A percentile compares a stretch with the other conserved stretches of the same genome.
Evolutionary conservation across 2,888 invertebrate genomes (phyloP).

Genomic region (Eurytoma californica): DNA sequence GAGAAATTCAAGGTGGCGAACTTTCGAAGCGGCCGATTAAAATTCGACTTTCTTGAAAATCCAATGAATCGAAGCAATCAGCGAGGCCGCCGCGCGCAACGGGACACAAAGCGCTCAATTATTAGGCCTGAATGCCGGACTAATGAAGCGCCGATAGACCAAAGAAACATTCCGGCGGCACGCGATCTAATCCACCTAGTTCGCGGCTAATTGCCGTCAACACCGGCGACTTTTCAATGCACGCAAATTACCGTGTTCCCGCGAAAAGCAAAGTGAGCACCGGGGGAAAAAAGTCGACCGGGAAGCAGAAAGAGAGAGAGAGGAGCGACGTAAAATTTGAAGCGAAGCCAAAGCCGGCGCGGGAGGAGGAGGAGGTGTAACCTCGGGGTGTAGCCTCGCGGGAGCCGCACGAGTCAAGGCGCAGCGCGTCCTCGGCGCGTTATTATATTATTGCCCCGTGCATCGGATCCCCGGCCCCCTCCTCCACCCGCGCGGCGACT

Average conservation of each 20-base stretch:
- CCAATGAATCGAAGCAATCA: no score
- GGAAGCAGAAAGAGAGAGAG: neutral
- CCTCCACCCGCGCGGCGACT: neutral
- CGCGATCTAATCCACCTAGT: no score
- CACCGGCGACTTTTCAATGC: neutral
- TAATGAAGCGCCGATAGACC: slow-evolving; percentile 9
- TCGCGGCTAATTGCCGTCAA: neutral
- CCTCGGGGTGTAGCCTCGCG: slow-evolving; percentile 26
- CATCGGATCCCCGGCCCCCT: neutral
- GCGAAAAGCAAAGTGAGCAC: neutral
- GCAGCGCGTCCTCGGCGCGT: slow-evolving; percentile 28
- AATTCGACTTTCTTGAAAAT: no score
- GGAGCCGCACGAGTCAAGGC: neutral
- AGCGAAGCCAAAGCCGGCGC: slow-evolving; percentile 4
- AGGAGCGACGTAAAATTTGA: slow-evolving; percentile 11
- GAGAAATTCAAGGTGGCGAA: no score
- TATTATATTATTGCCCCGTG: slow-evolving; percentile 13
- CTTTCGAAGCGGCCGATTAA: no score
- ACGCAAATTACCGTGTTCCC: neutral
- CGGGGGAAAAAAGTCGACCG: neutral
- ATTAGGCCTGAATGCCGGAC: neutral
- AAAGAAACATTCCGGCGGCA: no score
- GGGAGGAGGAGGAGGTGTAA: slow-evolving; percentile 2
- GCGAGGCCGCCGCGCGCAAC: no score
- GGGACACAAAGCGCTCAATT: neutral